Percentiles rank a stretch among this genome's conserved stretches.
phyloP scores from a whole-genome alignment of 2,797 vertebrate species.

The Phaenicophaeus curvirostris region DNA sequence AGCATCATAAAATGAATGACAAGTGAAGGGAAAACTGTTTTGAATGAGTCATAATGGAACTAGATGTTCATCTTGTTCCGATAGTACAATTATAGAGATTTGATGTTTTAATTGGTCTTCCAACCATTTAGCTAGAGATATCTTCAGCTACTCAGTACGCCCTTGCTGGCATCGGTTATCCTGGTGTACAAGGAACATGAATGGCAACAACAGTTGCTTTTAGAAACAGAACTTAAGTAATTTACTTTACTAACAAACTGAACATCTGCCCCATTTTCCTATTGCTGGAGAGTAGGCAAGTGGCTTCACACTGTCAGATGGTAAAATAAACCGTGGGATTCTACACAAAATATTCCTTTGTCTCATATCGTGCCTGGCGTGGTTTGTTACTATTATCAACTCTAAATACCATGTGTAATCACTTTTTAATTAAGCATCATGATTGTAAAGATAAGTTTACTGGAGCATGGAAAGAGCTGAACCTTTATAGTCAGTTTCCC shows the following conservation, averaged over 20 bases:
- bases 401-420: neutral
- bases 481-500: neutral
- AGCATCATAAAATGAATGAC: slow-evolving; percentile 40
- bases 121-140: neutral
- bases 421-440: neutral
- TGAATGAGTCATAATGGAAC: slow-evolving; percentile 31
- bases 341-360: neutral
- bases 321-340: neutral
- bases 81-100: neutral
- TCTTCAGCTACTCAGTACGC: neutral
- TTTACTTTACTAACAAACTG: neutral
- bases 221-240: neutral
- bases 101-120: slow-evolving; percentile 29
- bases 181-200: neutral
- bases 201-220: neutral
- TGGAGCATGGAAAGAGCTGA: neutral
- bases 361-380: neutral
- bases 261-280: neutral
- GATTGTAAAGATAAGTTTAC: neutral
- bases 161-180: neutral
- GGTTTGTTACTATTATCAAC: neutral
- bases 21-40: slow-evolving; percentile 11
- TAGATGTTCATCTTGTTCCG: neutral
- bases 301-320: neutral
- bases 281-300: neutral